Evolutionary conservation across 2,113 vertebrate species (phyloP).

Genomic region (Paracanthobrama guichenoti): DNA sequence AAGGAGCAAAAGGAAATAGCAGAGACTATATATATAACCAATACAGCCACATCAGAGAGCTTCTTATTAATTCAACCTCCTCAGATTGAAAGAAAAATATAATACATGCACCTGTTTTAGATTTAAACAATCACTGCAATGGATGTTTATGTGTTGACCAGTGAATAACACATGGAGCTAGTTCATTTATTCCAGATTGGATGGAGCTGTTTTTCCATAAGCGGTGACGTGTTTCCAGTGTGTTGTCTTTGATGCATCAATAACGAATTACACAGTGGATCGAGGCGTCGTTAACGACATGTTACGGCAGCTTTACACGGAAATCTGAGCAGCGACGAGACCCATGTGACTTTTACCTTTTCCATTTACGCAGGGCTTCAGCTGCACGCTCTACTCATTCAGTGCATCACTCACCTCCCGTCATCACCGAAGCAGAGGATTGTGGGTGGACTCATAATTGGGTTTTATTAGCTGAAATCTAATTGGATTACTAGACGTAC

Average conservation of each 20-base stretch:
- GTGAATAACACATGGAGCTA: not conserved
- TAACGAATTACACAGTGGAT: not conserved
- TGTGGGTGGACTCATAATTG: not conserved
- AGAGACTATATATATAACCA: constrained; percentile 12
- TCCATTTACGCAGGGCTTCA: not conserved
- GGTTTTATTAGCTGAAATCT: not conserved
- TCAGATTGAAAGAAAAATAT: not conserved
- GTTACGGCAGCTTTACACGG: not conserved
- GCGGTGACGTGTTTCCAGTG: not conserved
- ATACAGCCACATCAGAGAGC: not conserved
- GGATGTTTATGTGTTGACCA: not conserved
- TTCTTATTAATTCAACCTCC: too few relatives aligned
- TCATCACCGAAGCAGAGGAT: not conserved
- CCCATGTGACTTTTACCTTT: constrained; percentile 32
- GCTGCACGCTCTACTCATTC: not conserved
- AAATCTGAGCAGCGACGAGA: not conserved
- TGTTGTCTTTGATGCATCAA: not conserved
- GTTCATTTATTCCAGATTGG: not conserved
- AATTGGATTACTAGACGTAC: not conserved
- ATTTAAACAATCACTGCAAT: not conserved
- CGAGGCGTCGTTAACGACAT: not conserved
- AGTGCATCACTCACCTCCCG: not conserved
- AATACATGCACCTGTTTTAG: not conserved
- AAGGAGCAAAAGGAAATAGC: not conserved
- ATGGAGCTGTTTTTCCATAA: not conserved